Evolutionary conservation across 2,797 vertebrate species (phyloP).

Genomic region (Etheostoma nigrum): DNA sequence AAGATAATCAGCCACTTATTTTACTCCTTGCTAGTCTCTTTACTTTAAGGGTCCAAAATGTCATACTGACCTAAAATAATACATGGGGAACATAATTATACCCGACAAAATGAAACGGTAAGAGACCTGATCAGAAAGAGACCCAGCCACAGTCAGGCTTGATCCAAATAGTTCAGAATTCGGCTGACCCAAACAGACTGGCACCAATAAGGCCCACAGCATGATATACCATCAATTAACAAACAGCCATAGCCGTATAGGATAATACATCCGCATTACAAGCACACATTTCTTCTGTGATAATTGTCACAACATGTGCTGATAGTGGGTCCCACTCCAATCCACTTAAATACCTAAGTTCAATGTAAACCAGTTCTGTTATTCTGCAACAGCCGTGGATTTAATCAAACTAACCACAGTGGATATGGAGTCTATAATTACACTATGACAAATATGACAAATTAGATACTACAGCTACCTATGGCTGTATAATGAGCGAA

Average conservation of each 20-base stretch:
- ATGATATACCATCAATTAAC: neutral
- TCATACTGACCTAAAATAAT: neutral
- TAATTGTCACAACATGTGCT: too few species aligned
- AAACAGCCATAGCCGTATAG: neutral
- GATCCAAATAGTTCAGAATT: neutral
- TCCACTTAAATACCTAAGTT: too few species aligned
- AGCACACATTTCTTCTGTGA: too few species aligned
- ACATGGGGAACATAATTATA: neutral
- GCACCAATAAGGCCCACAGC: neutral
- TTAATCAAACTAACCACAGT: constrained; percentile 18
- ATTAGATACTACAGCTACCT: constrained; percentile 19
- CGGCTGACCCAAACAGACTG: neutral
- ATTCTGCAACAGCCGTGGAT: neutral
- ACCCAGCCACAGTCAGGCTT: neutral
- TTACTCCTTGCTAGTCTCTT: neutral
- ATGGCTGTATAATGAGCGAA: constrained; percentile 8
- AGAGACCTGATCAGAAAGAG: neutral
- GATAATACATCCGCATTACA: neutral
- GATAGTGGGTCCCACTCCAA: too few species aligned
- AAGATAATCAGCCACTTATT: neutral
- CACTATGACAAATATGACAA: constrained; percentile 14
- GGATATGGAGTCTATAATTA: constrained; percentile 23
- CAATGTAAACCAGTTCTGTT: too few species aligned
- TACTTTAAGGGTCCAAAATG: neutral
- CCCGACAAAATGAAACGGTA: neutral